Percentiles rank a stretch among this genome's conserved stretches.
Evolutionary conservation across 2,888 invertebrate species (phyloP).

Genomic region (Pelosia muscerda): DNA sequence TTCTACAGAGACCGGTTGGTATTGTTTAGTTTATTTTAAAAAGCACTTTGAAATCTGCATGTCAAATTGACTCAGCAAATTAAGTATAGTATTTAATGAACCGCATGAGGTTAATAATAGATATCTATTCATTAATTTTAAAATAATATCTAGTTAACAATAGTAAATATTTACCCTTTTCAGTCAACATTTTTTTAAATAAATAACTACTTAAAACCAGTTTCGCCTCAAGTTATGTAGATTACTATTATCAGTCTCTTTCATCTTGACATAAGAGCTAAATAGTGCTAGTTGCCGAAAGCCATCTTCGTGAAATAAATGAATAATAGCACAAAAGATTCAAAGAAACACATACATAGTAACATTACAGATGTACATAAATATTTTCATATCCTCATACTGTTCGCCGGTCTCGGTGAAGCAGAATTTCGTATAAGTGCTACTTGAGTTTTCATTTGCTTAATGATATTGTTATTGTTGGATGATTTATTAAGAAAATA

Average conservation of each 20-base stretch:
- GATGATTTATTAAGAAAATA: conserved; percentile 11
- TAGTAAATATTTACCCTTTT: background rate
- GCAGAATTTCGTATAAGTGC: conserved; percentile 19
- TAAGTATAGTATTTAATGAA: background rate
- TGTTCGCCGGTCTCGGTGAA: conserved; percentile 12
- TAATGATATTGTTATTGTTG: conserved; percentile 12
- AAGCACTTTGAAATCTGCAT: background rate
- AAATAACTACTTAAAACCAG: background rate
- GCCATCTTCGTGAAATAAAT: background rate
- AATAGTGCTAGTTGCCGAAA: background rate
- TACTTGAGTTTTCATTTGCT: conserved; percentile 12
- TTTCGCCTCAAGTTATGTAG: background rate
- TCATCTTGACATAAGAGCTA: background rate
- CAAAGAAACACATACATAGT: background rate
- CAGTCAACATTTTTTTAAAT: background rate
- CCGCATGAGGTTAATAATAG: background rate
- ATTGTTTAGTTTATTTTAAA: background rate
- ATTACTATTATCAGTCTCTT: background rate
- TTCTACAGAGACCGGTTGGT: background rate
- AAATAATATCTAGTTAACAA: background rate
- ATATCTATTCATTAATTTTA: background rate
- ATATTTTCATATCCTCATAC: conserved; percentile 34
- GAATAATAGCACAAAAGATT: background rate
- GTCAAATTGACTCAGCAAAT: background rate
- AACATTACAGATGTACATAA: background rate